Base-by-base conservation (phyloP, 2,113 vertebrate species). In the Bothrops jararaca region DNA sequence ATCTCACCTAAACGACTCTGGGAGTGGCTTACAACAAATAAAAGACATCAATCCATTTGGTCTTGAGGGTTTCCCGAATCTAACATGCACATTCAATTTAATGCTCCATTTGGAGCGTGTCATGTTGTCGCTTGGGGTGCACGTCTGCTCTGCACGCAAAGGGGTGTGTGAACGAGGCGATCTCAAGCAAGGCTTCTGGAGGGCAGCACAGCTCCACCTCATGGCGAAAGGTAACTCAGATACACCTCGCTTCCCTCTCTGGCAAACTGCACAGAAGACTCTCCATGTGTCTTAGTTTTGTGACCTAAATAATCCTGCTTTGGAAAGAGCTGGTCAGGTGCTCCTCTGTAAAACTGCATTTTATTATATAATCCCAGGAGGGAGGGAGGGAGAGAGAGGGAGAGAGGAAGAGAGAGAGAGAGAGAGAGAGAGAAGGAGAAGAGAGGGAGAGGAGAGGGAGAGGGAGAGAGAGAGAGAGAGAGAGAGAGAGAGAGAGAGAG, bases 141-240 rank as follows among this genome's bases (percentile, higher is more conserved):
- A 80, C 1, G 34, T 20, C 89, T 87, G 88, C 26, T 93, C 9
- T 56, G 93, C 58, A 50, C 93, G 42, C 57, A 89, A 60, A 93
- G 85, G 50, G 93, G 26, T 87, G 92, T 86, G 94, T 90, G 87
- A 94, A 34, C 69, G 56, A 94, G 92, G 29, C 60, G 22, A 53
- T 88, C 90, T 88, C 60, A 56, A 60, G 60, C 6, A 52, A 85
- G 88, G 26, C 69, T 92, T 95, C 92, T 86, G 24, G 23, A 3
- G 93, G 57, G 93, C 95, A 93, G 94, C 93, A 96, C 93, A 94
- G 95, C 94, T 89, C 95, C 95, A 96, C 96, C 97, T 96, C 95
- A 95, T 86, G 97, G 93, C 69, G 85, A 88, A 89, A 93, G 92
- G 13, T 0, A 91, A 60, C 69, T 54, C 50, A 24, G 39, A n/a